Evolutionary conservation across 2,888 invertebrate genomes (phyloP).

Genomic region (Muscina levida): DNA sequence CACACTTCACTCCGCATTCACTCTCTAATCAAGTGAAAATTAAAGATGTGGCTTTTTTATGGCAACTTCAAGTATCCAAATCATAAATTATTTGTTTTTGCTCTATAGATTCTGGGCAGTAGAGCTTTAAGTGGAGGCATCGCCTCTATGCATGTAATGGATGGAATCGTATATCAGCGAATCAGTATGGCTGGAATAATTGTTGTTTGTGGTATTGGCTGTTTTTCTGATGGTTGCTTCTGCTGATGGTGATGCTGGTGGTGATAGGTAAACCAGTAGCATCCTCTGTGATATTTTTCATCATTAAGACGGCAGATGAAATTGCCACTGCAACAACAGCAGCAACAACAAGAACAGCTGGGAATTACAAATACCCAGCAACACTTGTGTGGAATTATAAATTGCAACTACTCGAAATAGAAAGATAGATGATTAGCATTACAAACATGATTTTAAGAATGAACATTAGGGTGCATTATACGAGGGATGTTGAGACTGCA

Average conservation of each 20-base stretch:
- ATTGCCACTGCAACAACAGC: conserved; percentile 18
- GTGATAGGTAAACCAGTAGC: conserved; percentile 56
- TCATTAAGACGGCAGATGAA: conserved; percentile 39
- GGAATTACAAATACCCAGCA: conserved; percentile 1
- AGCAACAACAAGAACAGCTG: conserved; percentile 1
- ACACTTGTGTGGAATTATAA: conserved; percentile 38
- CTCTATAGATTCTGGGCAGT: neutral
- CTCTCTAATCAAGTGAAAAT: conserved; percentile 11
- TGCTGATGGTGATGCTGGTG: conserved; percentile 12
- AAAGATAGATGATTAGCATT: conserved; percentile 47
- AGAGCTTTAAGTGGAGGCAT: neutral
- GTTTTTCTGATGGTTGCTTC: neutral
- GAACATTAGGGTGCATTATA: neutral
- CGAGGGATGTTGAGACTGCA: too few relatives aligned
- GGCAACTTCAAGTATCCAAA: conserved; percentile 24
- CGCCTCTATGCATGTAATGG: conserved; percentile 12
- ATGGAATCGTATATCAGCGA: conserved; percentile 3
- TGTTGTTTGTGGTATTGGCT: conserved; percentile 20
- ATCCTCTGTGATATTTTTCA: conserved; percentile 45
- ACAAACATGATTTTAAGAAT: conserved; percentile 23
- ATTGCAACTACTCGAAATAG: conserved; percentile 23
- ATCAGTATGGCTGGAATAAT: conserved; percentile 36
- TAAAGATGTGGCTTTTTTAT: conserved; percentile 28
- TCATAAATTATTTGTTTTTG: conserved; percentile 52
- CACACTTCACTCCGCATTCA: conserved; percentile 22